Evolutionary conservation across 2,113 vertebrate species (phyloP), one percentile per base, ranked within the genome.

Genomic region (Ursus arctos): DNA sequence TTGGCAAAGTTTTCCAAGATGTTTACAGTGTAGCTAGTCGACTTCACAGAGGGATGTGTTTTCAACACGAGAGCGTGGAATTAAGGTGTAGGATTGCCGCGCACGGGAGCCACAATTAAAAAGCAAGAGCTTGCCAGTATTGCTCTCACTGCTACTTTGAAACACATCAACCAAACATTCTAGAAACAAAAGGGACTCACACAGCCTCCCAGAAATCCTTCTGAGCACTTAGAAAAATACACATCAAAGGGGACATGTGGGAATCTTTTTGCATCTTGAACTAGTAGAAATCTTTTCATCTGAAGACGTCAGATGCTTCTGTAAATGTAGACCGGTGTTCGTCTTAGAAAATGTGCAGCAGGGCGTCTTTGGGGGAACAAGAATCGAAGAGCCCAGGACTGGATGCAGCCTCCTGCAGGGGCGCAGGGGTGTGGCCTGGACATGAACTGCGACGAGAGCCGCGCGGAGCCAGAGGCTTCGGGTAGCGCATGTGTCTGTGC

Each of bases 1-100:
- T 40, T 77, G 95, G 71, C 92, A 61, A 97, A 90, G 92, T 82
- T 97, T 96, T 97, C 93, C 97, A 93, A 96, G 98, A 86, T 47
- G 83, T 97, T 96, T 97, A 47, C 67, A 72, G 92, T 77, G 94
- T 49, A 77, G 84, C 92, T 63, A 40, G 87, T 59, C 85, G 93
- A 81, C 95, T 92, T 96, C 0, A 2, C 94, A 69, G 74, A 95
- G 92, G 49, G 98, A 79, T 49, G 82, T 47, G 95, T 59, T 97
- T 95, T 97, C 98, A 96, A 95, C 85, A 86, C 31, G 74, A 53
- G 93, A 84, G 96, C 85, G 0, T 14, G 88, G 80, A 88, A 88
- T 88, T 90, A 92, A 28, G 96, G 67, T 2, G 43, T 26, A 1
- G 13, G 84, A 28, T 24, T 6, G 28, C 47, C 0, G 11, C 61